Conservation (phyloP, 1,140 invertebrate species). For the Pseudomyrmex cubaensis region DNA sequence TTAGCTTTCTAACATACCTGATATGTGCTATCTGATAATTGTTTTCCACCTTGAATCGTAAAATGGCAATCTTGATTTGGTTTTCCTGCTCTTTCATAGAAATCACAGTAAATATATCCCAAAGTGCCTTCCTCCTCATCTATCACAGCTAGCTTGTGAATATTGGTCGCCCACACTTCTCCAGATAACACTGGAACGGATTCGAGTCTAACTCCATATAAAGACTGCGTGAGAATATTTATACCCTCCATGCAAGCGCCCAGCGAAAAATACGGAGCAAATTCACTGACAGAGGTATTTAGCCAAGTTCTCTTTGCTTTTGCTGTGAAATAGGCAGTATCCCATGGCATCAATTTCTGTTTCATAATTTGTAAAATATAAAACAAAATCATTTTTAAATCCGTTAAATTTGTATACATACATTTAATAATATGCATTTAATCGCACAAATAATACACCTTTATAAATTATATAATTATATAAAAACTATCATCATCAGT, state of each 20-base stretch:
- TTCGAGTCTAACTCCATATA: constrained; percentile 93
- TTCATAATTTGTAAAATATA: not conserved
- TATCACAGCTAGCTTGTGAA: constrained; percentile 95
- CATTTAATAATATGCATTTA: not conserved
- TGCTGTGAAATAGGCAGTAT: constrained; percentile 92
- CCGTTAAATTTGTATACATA: not conserved
- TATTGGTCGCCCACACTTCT: constrained; percentile 94
- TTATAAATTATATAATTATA: constrained; percentile 27
- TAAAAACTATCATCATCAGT: not conserved
- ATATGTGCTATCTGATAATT: constrained; percentile 92
- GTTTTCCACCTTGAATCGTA: constrained; percentile 97
- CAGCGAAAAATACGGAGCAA: constrained; percentile 96
- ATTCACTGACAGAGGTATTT: constrained; percentile 89
- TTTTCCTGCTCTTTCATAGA: constrained; percentile 95
- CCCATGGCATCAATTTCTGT: constrained; percentile 90
- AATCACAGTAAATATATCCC: constrained; percentile 99
- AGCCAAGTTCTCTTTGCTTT: constrained; percentile 90
- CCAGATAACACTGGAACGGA: constrained; percentile 87
- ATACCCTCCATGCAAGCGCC: constrained; percentile 98
- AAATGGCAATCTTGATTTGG: constrained; percentile 99
- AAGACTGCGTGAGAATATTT: constrained; percentile 91
- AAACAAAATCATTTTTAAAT: not conserved
- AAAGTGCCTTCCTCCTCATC: constrained; percentile 92
- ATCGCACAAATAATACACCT: not conserved
- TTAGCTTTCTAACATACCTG: constrained; percentile 85